phyloP scores from a whole-genome alignment of 2,888 invertebrate genomes.

The Tuta absoluta region DNA sequence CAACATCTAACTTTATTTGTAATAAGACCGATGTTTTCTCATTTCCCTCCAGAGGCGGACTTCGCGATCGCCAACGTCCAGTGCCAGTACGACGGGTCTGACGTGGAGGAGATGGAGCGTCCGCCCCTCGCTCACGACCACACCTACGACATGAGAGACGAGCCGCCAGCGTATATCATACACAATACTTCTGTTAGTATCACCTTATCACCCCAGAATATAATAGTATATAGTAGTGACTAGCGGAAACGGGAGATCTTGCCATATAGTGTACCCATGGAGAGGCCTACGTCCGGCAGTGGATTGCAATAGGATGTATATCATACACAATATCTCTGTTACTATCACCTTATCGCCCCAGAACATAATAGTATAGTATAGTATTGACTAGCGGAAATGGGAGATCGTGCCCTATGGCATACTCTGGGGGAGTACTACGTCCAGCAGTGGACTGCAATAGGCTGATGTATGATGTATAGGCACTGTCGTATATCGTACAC shows the following conservation, averaged over 20 bases:
- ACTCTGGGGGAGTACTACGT: too few relatives aligned
- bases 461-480: too few relatives aligned
- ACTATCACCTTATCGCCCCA: constrained; percentile 30
- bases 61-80: constrained; percentile 84
- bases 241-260: too few relatives aligned
- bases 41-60: constrained; percentile 45
- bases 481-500: constrained; percentile 73
- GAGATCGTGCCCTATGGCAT: too few relatives aligned
- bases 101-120: constrained; percentile 41
- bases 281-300: too few relatives aligned
- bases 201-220: background rate
- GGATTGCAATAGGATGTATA: too few relatives aligned
- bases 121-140: constrained; percentile 56
- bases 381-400: too few relatives aligned
- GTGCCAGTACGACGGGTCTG: constrained; percentile 82
- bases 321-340: constrained; percentile 66
- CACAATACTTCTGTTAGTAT: constrained; percentile 55
- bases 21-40: too few relatives aligned
- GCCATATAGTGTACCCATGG: too few relatives aligned
- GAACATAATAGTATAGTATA: background rate
- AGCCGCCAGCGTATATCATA: constrained; percentile 76
- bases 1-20: too few relatives aligned
- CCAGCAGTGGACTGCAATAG: too few relatives aligned
- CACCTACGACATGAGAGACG: constrained; percentile 70
- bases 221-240: background rate